phyloP scores from a whole-genome alignment of 53 echinoderm and acorn worm species.

The Crossaster papposus region DNA sequence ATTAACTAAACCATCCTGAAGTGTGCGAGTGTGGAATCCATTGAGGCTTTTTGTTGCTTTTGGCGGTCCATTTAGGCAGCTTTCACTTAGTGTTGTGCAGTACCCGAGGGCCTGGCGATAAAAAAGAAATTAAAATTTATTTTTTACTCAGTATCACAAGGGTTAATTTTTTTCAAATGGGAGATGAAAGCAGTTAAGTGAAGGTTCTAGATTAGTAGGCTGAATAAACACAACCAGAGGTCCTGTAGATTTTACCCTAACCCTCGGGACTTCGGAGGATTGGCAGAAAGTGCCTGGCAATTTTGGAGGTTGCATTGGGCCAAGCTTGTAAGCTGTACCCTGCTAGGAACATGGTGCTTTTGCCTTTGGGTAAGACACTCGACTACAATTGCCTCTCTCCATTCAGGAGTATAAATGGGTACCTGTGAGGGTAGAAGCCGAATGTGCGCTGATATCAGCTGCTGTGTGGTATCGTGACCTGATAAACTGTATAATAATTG shows the following conservation, averaged over 20 bases:
- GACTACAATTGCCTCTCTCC: too few relatives aligned
- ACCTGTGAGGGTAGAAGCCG: too few relatives aligned
- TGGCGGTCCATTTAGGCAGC: neutral
- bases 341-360: too few relatives aligned
- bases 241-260: neutral
- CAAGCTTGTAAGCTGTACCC: too few relatives aligned
- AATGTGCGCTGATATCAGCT: too few relatives aligned
- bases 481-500: too few relatives aligned
- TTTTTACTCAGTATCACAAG: neutral
- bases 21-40: neutral
- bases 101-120: constrained; percentile 45
- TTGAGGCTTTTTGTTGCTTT: neutral
- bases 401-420: too few relatives aligned
- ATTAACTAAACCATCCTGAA: neutral
- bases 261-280: too few relatives aligned
- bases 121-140: constrained; percentile 19
- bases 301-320: too few relatives aligned
- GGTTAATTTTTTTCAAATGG: neutral
- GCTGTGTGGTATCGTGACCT: too few relatives aligned
- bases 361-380: too few relatives aligned
- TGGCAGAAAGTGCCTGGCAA: too few relatives aligned
- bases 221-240: neutral
- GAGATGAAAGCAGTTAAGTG: neutral
- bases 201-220: neutral
- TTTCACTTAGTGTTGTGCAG: constrained; percentile 26